Percentiles rank a stretch among this genome's conserved stretches.
phyloP scores from a whole-genome alignment of 2,888 invertebrate species.

The Sphecodes monilicornis region DNA sequence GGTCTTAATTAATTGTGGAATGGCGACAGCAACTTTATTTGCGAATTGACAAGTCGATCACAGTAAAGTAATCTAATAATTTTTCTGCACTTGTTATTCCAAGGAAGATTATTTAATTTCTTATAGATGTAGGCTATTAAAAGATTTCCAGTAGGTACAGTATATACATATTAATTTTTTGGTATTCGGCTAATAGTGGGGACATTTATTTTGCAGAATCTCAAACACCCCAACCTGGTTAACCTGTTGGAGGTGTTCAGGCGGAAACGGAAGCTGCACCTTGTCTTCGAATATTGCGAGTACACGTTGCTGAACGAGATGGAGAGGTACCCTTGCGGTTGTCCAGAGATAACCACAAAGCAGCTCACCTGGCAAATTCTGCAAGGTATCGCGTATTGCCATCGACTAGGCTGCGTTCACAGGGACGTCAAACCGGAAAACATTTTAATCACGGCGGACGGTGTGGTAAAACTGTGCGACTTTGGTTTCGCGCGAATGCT shows the following conservation, averaged over 20 bases:
- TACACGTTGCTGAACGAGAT: slow-evolving; percentile 98
- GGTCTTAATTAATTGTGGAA: background rate
- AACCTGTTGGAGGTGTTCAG: slow-evolving; percentile 99
- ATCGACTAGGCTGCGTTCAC: slow-evolving; percentile 97
- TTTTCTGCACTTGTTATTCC: background rate
- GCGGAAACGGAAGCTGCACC: slow-evolving; percentile 96
- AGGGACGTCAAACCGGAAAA: slow-evolving; percentile 99
- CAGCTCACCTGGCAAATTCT: slow-evolving; percentile 98
- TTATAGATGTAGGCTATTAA: background rate
- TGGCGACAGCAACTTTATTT: background rate
- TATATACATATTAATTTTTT: no score
- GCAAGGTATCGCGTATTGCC: slow-evolving; percentile 98
- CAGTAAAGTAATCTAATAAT: background rate
- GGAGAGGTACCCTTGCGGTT: slow-evolving; percentile 97
- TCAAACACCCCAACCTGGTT: slow-evolving; percentile 99
- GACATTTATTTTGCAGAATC: slow-evolving; percentile 88
- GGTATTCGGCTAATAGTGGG: background rate
- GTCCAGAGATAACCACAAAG: slow-evolving; percentile 95
- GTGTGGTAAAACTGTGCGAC: slow-evolving; percentile 98
- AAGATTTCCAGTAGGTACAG: no score
- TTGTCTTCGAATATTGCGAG: slow-evolving; percentile 99
- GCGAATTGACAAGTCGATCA: background rate
- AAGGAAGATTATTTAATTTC: background rate
- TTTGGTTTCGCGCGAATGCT: slow-evolving; percentile 99
- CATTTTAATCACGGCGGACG: slow-evolving; percentile 95